Conservation (phyloP, 2,888 invertebrate species). For the Phrixothrix hirtus region DNA sequence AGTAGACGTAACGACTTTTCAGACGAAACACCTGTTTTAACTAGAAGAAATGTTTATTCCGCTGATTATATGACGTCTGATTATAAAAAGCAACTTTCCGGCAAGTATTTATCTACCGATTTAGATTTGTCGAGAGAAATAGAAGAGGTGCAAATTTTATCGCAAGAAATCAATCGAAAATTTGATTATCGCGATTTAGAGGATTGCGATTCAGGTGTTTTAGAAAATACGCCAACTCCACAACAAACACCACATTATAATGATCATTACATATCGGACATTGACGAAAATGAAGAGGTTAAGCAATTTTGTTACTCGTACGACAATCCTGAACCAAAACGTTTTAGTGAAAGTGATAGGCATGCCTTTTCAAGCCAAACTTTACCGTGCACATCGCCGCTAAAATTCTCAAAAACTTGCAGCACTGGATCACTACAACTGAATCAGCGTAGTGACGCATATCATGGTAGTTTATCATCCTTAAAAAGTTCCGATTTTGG, state of each 20-base stretch:
- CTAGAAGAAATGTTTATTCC: constrained; percentile 31
- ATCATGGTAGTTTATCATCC: constrained; percentile 46
- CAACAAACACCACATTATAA: constrained; percentile 44
- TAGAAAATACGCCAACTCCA: constrained; percentile 1
- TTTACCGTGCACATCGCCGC: constrained; percentile 12
- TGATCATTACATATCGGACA: constrained; percentile 55
- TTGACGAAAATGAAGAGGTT: constrained; percentile 54
- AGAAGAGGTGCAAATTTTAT: constrained; percentile 49
- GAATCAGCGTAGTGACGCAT: constrained; percentile 33
- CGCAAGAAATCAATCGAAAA: constrained; percentile 42
- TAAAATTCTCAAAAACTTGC: constrained; percentile 15
- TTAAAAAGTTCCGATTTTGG: constrained; percentile 52
- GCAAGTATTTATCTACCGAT: constrained; percentile 49
- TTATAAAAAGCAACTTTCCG: constrained; percentile 24
- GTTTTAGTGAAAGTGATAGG: constrained; percentile 5
- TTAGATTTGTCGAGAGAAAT: constrained; percentile 49
- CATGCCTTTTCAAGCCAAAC: constrained; percentile 9
- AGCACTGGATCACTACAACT: constrained; percentile 31
- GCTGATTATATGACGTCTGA: constrained; percentile 24
- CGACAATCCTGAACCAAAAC: constrained; percentile 11
- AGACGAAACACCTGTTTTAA: constrained; percentile 14
- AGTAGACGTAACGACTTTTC: constrained; percentile 3
- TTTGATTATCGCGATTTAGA: constrained; percentile 36
- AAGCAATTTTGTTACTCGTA: constrained; percentile 43
- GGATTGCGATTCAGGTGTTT: constrained; percentile 7